phyloP scores from a whole-genome alignment of 2,888 invertebrate species.

The Sphaeridia pumilis region DNA sequence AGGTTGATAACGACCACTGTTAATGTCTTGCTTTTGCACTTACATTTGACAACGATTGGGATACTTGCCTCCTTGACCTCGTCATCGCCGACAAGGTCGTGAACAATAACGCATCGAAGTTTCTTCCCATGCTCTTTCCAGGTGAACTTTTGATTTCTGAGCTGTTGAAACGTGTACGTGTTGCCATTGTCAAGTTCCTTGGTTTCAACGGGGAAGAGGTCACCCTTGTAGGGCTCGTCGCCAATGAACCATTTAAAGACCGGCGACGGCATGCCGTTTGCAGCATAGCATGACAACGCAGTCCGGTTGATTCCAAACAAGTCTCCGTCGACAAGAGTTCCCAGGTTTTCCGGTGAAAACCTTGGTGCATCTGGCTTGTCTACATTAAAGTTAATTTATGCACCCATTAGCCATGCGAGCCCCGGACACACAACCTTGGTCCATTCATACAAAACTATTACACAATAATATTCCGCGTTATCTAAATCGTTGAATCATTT shows the following conservation, averaged over 20 bases:
- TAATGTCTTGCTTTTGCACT: constrained; percentile 6
- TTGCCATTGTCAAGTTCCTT: constrained; percentile 13
- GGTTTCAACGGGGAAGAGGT: constrained; percentile 20
- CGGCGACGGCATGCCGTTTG: constrained; percentile 29
- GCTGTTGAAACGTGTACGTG: constrained; percentile 27
- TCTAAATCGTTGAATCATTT: no score
- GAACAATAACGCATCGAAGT: constrained; percentile 26
- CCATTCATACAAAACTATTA: no score
- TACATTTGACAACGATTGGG: constrained; percentile 29
- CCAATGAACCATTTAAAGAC: constrained; percentile 32
- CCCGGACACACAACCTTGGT: no score
- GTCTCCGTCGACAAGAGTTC: constrained; percentile 19
- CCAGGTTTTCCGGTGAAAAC: constrained; percentile 17
- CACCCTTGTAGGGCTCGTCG: constrained; percentile 21
- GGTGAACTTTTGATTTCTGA: constrained; percentile 25
- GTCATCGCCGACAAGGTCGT: constrained; percentile 24
- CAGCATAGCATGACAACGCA: constrained; percentile 25
- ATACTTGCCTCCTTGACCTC: constrained; percentile 25
- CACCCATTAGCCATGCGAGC: no score
- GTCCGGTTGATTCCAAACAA: constrained; percentile 7
- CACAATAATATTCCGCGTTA: no score
- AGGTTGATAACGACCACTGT: background rate
- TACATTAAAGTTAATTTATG: no score
- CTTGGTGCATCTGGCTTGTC: constrained; percentile 29
- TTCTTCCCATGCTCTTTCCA: constrained; percentile 33